Base-by-base conservation (phyloP, 2,888 invertebrate genomes). In the Deroplatys truncata region DNA sequence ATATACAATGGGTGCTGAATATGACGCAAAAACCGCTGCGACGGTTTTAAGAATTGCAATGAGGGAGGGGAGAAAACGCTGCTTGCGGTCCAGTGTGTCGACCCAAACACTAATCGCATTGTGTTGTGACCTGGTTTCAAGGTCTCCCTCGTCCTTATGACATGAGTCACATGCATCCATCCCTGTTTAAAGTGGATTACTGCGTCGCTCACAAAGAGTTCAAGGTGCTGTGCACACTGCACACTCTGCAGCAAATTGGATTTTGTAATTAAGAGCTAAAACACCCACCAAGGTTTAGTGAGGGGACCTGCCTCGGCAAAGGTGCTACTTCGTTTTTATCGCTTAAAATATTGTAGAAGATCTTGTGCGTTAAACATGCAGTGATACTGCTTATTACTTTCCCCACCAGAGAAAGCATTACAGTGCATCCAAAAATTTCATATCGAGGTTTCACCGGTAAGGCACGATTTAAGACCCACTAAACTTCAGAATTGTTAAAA, bases 41-140 rank as follows among this genome's bases (percentile, higher is more conserved):
- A 72, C 25, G 20, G 56, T 72, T 72, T 72, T 72, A 72, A 15
- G 43, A 72, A 72, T 20, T 72, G 56, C 20, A 72, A 13, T 72
- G 20, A 43, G 56, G 5, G 25, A 72, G 16, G 56, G 56, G 16
- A 31, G 56, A 16, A 13, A 20, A 7, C 1, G 10, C 31, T 5
- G 31, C 4, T 15, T 20, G 56, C 56, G 56, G 56, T 72, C 56
- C 56, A 72, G 20, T 72, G 56, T 72, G 56, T 43, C 43, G 43
- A 43, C 43, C 43, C 43, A 13, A 43, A 43, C 43, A 43, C 20
- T 72, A 72, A 72, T 72, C 56, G 43, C 28, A 56, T 9, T 43
- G 86, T 43, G 86, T 28, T 49, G 56, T 86, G 86, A 86, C 86
- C 86, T 86, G 86, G 86, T 86, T 86, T 86, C 56, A 43, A 56